phyloP scores from a whole-genome alignment of 2,797 vertebrate genomes.

The Carapus acus region DNA sequence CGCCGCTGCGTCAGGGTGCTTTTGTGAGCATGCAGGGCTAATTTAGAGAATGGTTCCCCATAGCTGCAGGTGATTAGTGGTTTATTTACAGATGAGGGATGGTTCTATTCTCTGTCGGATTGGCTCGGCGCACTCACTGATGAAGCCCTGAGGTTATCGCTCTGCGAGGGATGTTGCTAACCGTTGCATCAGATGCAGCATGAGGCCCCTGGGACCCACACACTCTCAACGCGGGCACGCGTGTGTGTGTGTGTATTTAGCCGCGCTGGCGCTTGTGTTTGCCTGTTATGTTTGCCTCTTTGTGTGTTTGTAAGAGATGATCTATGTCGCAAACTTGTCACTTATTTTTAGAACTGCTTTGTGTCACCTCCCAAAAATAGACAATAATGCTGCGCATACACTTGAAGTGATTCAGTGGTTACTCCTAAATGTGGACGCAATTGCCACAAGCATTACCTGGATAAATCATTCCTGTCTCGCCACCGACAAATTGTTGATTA shows the following conservation, averaged over 20 bases:
- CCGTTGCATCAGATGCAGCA: constrained; percentile 71
- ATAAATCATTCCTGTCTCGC: no score
- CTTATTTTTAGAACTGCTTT: constrained; percentile 64
- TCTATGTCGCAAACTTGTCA: constrained; percentile 45
- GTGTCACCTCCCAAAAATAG: constrained; percentile 61
- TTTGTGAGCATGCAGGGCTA: not conserved
- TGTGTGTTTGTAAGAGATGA: constrained; percentile 30
- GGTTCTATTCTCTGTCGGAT: constrained; percentile 31
- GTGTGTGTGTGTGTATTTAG: constrained; percentile 12
- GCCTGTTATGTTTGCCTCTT: constrained; percentile 7
- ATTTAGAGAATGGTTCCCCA: constrained; percentile 16
- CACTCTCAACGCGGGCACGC: no score
- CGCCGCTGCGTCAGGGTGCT: not conserved
- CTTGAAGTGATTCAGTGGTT: constrained; percentile 52
- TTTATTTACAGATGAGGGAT: constrained; percentile 27
- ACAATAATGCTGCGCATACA: constrained; percentile 49
- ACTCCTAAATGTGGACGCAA: constrained; percentile 54
- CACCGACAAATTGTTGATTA: no score
- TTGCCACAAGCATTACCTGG: no score
- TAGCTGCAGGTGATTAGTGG: constrained; percentile 36
- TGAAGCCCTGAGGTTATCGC: constrained; percentile 50
- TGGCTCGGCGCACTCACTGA: constrained; percentile 12
- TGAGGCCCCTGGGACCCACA: constrained; percentile 45
- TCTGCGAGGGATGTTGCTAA: constrained; percentile 65
- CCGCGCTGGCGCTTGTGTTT: constrained; percentile 5